Conservation (phyloP, 2,113 vertebrate genomes). For the Ptyas mucosa region DNA sequence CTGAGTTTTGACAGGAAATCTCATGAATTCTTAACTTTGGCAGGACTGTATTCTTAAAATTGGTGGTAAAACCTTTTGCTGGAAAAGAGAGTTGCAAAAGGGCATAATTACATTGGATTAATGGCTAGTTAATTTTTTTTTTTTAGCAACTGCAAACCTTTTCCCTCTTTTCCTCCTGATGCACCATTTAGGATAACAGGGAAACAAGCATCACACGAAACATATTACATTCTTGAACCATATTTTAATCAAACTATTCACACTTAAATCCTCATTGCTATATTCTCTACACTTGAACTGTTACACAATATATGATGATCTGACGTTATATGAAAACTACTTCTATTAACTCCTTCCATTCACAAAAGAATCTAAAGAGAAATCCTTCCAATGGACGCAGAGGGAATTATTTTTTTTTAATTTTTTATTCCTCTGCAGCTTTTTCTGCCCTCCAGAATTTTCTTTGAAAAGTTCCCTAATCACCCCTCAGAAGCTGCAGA, state of each 20-base stretch:
- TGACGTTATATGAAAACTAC: neutral
- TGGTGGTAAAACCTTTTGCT: neutral
- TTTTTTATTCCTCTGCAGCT: too few relatives aligned
- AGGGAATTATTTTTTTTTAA: neutral
- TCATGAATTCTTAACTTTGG: neutral
- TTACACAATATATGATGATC: neutral
- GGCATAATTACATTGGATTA: neutral
- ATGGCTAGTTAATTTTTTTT: neutral
- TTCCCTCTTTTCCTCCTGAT: neutral
- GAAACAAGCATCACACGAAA: neutral
- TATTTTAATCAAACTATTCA: slow-evolving; percentile 46
- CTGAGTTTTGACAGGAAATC: neutral
- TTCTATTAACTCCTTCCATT: neutral
- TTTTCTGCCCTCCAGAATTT: neutral
- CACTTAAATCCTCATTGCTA: neutral
- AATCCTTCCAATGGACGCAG: neutral
- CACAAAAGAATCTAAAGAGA: neutral
- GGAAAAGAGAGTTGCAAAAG: neutral
- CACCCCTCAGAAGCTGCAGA: neutral
- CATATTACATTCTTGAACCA: neutral
- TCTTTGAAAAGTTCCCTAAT: neutral
- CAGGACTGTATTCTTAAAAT: neutral
- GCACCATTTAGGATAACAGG: neutral
- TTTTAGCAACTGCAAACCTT: neutral
- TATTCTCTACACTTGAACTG: neutral